A percentile compares a stretch with the other conserved stretches of the same genome.
Evolutionary conservation across 2,797 vertebrate genomes (phyloP).

Genomic region (Labeo calbasu): DNA sequence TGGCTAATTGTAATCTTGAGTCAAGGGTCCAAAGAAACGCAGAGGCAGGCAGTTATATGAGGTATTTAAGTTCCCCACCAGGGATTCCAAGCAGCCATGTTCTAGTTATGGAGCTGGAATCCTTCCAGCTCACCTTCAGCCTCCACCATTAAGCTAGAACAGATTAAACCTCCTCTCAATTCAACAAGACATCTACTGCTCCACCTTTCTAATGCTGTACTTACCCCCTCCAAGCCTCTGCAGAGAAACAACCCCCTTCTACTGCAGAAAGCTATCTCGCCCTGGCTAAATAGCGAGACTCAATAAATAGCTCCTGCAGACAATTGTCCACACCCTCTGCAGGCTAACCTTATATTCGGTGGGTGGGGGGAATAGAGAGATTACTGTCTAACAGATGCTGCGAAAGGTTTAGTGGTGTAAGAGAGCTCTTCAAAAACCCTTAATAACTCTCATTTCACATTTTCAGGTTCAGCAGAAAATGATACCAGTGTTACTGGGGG

Average conservation of each 20-base stretch:
- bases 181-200: slow-evolving; percentile 1
- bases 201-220: slow-evolving; percentile 25
- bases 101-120: slow-evolving; percentile 26
- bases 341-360: slow-evolving; percentile 11
- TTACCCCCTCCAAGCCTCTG: slow-evolving; percentile 7
- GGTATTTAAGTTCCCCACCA: neutral
- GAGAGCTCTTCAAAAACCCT: slow-evolving; percentile 19
- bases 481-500: neutral
- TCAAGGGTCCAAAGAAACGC: neutral
- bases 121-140: slow-evolving; percentile 9
- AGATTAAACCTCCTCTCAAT: slow-evolving; percentile 34
- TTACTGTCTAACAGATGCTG: slow-evolving; percentile 17
- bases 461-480: slow-evolving; percentile 5
- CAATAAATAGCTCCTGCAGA: slow-evolving; percentile 34
- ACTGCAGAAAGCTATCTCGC: slow-evolving; percentile 32
- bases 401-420: slow-evolving; percentile 7
- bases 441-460: slow-evolving; percentile 11
- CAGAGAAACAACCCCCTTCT: slow-evolving; percentile 14
- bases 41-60: neutral
- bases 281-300: slow-evolving; percentile 20
- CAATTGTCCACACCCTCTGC: slow-evolving; percentile 29
- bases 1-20: neutral
- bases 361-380: slow-evolving; percentile 8
- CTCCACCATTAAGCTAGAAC: slow-evolving; percentile 3
- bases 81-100: neutral